Base-by-base conservation (phyloP, 2,797 vertebrate genomes). In the Labroides dimidiatus region DNA sequence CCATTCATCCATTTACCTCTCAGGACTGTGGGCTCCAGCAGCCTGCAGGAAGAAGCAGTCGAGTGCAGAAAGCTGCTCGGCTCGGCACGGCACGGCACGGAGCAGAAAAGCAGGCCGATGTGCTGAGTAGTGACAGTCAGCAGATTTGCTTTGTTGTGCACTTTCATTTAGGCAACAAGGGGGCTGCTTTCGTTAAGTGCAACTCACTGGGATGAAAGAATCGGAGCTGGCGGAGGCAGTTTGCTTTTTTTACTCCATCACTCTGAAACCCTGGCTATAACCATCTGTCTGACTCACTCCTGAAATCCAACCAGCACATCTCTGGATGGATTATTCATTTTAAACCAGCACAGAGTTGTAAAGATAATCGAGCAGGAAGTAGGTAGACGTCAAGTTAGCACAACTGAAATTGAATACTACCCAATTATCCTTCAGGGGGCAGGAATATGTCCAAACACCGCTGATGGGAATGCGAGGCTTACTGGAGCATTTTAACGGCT, bases 1-100 rank as follows among this genome's bases (percentile, higher is more conserved):
- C 84, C 86, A 92, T 94, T 94, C 90, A 93, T 91, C 88, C 91
- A 90, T 88, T 89, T 88, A 91, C 89, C 89, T 91, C 91, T 91
- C 84, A 90, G 89, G 84, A 91, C 86, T 84, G 71, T 57, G 74
- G 77, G 78, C 84, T 87, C 82, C 84, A 77, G 77, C 82, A 84
- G 88, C 88, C 85, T 64, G 53, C 64, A 88, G 88, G 87, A 92
- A 87, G 89, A 90, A 89, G 90, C 87, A 84, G 87, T 82, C 27
- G 81, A 82, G 86, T 88, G 84, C 87, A 69, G 86, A 91, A 86
- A 83, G 84, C 89, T 80, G 89, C 85, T 88, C 84, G 76, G 43
- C 84, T 87, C 75, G 59, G 59, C 86, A 75, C 81, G 23, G 74
- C 78, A 83, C 81, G 42, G 74, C 48, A 27, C 20, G 80, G 33